Conservation (phyloP, 1,140 invertebrate genomes). For the Adelges cooleyi region DNA sequence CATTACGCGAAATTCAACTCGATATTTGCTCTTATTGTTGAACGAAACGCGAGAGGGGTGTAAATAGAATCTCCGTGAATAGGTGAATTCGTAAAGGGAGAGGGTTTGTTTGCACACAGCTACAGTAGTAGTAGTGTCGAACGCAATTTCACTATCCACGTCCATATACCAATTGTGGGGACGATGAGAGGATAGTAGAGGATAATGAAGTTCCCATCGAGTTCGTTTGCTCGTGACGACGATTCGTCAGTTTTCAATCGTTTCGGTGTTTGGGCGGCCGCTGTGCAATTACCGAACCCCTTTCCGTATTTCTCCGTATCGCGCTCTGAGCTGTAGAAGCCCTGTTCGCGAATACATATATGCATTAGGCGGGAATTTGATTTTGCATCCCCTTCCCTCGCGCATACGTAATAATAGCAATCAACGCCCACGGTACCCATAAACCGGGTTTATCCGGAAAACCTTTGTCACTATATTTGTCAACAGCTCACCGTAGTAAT, state of each 20-base stretch:
- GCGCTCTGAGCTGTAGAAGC: too few relatives aligned
- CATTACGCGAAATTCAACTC: too few relatives aligned
- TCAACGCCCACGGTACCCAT: neutral
- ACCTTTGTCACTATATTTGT: too few relatives aligned
- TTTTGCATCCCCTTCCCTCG: neutral
- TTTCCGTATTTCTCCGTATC: neutral
- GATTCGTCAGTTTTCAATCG: constrained; percentile 2
- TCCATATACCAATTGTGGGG: too few relatives aligned
- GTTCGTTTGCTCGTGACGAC: neutral
- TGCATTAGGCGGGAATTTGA: neutral
- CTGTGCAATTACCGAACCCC: neutral
- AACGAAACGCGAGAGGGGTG: too few relatives aligned
- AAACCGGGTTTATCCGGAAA: neutral
- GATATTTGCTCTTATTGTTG: too few relatives aligned
- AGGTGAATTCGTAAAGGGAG: too few relatives aligned
- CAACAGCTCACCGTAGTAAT: too few relatives aligned
- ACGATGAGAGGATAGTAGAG: neutral
- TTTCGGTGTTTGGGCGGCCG: neutral
- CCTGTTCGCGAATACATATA: neutral
- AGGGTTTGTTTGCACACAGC: too few relatives aligned
- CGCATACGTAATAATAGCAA: neutral
- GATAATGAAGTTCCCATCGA: neutral
- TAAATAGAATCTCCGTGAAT: too few relatives aligned
- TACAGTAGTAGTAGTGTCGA: too few relatives aligned
- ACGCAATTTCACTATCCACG: too few relatives aligned